phyloP scores from a whole-genome alignment of 2,113 vertebrate genomes.

The Apodemus sylvaticus region DNA sequence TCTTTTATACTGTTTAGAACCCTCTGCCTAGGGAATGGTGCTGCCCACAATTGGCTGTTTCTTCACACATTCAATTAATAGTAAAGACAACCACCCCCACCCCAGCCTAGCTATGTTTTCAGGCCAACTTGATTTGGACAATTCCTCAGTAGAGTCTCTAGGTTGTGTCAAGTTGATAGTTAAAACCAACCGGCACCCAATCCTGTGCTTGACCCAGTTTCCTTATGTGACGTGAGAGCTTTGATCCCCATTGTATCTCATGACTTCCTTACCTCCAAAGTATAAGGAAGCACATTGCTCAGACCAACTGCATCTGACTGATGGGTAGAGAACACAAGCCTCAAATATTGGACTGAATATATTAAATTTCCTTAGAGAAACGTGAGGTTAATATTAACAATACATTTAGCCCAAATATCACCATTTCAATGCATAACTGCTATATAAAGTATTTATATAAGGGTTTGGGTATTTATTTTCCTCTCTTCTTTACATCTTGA shows the following conservation, averaged over 20 bases:
- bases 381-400: neutral
- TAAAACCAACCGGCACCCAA: neutral
- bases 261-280: neutral
- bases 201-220: neutral
- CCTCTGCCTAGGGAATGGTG: neutral
- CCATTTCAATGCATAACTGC: neutral
- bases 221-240: neutral
- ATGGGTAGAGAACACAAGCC: neutral
- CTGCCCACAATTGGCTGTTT: neutral
- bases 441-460: neutral
- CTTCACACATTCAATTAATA: neutral
- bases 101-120: too few species aligned
- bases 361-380: neutral
- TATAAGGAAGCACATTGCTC: fast-evolving
- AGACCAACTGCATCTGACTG: fast-evolving
- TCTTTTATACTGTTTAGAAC: too few species aligned
- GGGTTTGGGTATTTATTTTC: neutral
- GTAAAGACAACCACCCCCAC: neutral
- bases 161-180: neutral
- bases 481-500: neutral
- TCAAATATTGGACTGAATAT: fast-evolving
- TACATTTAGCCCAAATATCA: neutral
- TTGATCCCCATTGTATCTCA: fast-evolving
- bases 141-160: neutral
- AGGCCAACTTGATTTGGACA: neutral